Conservation (phyloP, 2,797 vertebrate species). For the Poeciliopsis infans region DNA sequence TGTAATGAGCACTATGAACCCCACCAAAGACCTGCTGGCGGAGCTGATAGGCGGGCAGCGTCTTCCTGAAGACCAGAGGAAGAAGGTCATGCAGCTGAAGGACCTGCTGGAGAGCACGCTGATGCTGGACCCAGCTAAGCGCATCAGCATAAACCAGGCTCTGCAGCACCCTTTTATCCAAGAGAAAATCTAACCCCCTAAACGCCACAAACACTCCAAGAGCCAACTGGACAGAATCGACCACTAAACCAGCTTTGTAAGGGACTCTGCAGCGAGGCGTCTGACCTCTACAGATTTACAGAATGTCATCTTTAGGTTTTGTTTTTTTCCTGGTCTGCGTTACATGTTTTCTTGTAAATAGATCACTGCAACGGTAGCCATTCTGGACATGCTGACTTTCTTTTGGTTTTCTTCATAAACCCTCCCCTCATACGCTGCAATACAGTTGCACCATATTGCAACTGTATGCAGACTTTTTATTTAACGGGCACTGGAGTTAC, state of each 20-base stretch:
- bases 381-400: constrained; percentile 53
- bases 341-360: constrained; percentile 82
- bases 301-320: constrained; percentile 46
- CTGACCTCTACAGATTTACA: constrained; percentile 57
- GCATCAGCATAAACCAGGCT: constrained; percentile 99
- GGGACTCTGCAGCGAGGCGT: constrained; percentile 58
- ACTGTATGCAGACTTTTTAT: constrained; percentile 39
- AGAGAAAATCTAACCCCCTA: constrained; percentile 92
- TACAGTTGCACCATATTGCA: constrained; percentile 23
- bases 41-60: constrained; percentile 97
- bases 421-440: constrained; percentile 34
- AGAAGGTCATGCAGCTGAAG: constrained; percentile 98
- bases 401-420: constrained; percentile 51
- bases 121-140: constrained; percentile 98
- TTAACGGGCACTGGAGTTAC: constrained; percentile 69
- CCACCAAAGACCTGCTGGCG: constrained; percentile 97
- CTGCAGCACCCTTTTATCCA: constrained; percentile 99
- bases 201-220: constrained; percentile 37
- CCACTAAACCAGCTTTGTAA: constrained; percentile 63
- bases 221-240: constrained; percentile 51
- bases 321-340: constrained; percentile 58
- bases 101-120: constrained; percentile 98
- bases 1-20: constrained; percentile 99
- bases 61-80: constrained; percentile 98
- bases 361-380: constrained; percentile 62